A percentile compares a stretch with the other conserved stretches of the same genome.
These are phyloP conservation scores for Fregata magnificens DNA, from an alignment of 2,113 vertebrate species.

Conservation along the genomic window DNA sequence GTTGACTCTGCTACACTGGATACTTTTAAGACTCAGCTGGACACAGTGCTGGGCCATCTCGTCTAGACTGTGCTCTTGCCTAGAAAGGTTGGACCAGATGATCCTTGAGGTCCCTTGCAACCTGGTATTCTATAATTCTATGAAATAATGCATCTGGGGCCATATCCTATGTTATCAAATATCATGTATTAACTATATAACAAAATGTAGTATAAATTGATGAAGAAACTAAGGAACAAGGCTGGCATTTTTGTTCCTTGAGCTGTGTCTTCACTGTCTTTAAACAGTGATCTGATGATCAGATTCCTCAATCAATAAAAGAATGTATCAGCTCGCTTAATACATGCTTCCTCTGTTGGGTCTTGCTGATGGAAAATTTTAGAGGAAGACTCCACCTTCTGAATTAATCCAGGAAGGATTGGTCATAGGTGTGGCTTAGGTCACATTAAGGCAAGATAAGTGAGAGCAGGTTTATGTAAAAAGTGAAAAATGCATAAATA, in stretches of 20 bases:
- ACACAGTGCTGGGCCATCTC: too few species aligned
- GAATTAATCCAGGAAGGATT: background rate
- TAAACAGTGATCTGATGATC: background rate
- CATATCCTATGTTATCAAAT: background rate
- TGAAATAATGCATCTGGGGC: background rate
- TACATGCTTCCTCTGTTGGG: background rate
- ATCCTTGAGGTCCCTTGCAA: too few species aligned
- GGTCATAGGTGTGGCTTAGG: background rate
- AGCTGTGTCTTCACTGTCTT: background rate
- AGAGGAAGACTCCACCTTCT: background rate
- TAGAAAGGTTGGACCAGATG: too few species aligned
- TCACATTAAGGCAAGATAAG: rapidly evolving
- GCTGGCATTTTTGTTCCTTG: background rate
- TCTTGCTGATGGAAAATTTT: background rate
- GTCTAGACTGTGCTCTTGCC: too few species aligned
- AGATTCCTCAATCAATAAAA: background rate
- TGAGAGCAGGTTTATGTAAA: background rate
- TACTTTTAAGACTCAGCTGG: too few species aligned
- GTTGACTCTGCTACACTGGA: too few species aligned
- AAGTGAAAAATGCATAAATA: background rate
- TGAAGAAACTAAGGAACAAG: background rate
- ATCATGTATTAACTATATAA: background rate
- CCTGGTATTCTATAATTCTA: too few species aligned
- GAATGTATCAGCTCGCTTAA: background rate
- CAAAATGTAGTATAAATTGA: background rate